A percentile compares a stretch with the other conserved stretches of the same genome.
phyloP scores from a whole-genome alignment of 2,113 vertebrate genomes.

The Sturnus vulgaris region DNA sequence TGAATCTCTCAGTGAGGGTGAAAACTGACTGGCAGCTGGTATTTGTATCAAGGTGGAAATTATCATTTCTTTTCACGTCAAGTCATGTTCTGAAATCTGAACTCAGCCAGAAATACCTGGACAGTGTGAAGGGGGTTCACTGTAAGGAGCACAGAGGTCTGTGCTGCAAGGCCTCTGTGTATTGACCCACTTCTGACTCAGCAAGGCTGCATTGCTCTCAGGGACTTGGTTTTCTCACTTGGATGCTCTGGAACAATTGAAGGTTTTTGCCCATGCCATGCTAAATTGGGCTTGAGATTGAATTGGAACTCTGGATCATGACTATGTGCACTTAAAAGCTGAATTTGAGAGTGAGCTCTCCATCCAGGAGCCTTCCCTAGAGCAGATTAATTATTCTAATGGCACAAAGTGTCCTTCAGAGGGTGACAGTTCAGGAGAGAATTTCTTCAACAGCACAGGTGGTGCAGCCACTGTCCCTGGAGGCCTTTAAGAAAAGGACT shows the following conservation, averaged over 20 bases:
- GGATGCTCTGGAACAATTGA: neutral
- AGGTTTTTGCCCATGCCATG: neutral
- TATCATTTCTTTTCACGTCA: neutral
- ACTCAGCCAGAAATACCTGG: neutral
- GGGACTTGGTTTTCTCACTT: neutral
- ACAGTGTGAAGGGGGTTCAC: neutral
- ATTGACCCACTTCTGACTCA: neutral
- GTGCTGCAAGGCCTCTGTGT: neutral
- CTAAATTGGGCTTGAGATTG: neutral
- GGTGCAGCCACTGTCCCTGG: neutral
- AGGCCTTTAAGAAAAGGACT: neutral
- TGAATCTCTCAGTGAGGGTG: neutral
- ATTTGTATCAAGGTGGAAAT: neutral
- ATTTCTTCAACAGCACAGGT: neutral
- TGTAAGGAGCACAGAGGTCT: neutral
- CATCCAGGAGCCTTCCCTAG: neutral
- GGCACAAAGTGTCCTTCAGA: neutral
- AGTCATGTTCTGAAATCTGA: neutral
- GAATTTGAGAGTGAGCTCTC: neutral
- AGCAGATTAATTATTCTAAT: neutral
- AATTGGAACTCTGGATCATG: neutral
- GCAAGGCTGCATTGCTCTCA: neutral
- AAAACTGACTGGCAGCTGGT: neutral
- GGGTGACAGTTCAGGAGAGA: neutral
- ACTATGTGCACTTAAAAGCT: neutral